Percentiles rank a stretch among this genome's conserved stretches.
Evolutionary conservation across 2,888 invertebrate genomes (phyloP).

Genomic region (Papilio protenor): DNA sequence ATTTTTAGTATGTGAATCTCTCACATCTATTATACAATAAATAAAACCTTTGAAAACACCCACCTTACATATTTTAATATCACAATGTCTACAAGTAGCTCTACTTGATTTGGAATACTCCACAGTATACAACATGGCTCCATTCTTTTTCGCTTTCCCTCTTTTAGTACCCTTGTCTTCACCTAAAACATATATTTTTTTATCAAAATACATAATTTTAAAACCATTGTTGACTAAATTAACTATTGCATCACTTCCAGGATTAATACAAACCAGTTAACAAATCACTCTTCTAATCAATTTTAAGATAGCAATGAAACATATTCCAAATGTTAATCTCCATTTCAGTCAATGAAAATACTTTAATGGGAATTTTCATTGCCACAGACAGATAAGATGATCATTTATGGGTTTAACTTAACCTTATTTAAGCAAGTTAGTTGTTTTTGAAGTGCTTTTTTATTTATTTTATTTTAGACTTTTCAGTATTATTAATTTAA

Average conservation of each 20-base stretch:
- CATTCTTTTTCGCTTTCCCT: constrained; percentile 54
- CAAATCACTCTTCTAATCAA: neutral
- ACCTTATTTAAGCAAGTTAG: no score
- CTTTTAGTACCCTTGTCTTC: constrained; percentile 82
- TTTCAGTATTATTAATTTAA: no score
- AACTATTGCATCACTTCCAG: neutral
- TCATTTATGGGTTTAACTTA: no score
- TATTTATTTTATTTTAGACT: no score
- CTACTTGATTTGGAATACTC: constrained; percentile 95
- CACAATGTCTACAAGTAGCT: constrained; percentile 92
- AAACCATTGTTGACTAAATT: neutral
- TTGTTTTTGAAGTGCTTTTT: no score
- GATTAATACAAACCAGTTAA: neutral
- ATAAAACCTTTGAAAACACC: constrained; percentile 34
- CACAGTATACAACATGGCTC: constrained; percentile 82
- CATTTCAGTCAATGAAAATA: neutral
- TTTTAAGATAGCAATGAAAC: constrained; percentile 36
- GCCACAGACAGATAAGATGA: no score
- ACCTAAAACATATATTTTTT: constrained; percentile 29
- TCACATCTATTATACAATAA: neutral
- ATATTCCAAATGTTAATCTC: constrained; percentile 34
- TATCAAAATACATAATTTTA: neutral
- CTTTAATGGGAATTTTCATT: neutral
- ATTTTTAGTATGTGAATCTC: neutral
- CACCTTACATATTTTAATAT: constrained; percentile 92